A percentile compares a stretch with the other conserved stretches of the same genome.
Evolutionary conservation across 2,113 vertebrate species (phyloP).

Genomic region (Scytalopus superciliaris): DNA sequence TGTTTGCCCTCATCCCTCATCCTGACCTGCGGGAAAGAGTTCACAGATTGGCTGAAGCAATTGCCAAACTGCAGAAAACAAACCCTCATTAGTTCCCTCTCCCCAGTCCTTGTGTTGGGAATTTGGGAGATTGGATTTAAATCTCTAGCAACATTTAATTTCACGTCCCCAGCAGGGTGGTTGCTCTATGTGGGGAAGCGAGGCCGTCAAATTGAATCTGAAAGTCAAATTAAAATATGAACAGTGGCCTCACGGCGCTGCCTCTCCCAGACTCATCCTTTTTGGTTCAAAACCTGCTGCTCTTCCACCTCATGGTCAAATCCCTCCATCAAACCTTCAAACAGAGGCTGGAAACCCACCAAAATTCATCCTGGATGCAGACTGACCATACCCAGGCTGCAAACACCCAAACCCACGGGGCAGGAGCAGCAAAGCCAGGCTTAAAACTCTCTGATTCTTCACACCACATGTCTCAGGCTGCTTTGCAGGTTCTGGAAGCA

Average conservation of each 20-base stretch:
- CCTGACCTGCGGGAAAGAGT: neutral
- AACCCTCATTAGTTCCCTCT: neutral
- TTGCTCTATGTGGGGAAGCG: neutral
- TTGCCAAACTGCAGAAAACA: constrained; percentile 25
- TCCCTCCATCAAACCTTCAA: neutral
- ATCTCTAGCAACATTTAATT: neutral
- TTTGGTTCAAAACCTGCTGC: neutral
- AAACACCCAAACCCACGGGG: neutral
- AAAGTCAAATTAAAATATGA: constrained; percentile 13
- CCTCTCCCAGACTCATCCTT: neutral
- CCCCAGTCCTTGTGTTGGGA: neutral
- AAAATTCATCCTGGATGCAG: neutral
- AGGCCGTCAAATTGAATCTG: neutral
- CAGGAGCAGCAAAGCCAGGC: neutral
- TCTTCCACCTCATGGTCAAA: neutral
- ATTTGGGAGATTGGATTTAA: constrained; percentile 9
- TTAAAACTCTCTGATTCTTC: neutral
- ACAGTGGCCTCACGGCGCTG: neutral
- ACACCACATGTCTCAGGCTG: neutral
- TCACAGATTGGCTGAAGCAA: neutral
- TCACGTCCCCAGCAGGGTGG: neutral
- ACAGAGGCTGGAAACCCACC: neutral
- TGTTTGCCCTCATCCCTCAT: neutral
- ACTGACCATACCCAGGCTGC: neutral
- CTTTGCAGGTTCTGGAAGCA: neutral